phyloP scores from a whole-genome alignment of 2,113 vertebrate genomes.

The Prunella himalayana region DNA sequence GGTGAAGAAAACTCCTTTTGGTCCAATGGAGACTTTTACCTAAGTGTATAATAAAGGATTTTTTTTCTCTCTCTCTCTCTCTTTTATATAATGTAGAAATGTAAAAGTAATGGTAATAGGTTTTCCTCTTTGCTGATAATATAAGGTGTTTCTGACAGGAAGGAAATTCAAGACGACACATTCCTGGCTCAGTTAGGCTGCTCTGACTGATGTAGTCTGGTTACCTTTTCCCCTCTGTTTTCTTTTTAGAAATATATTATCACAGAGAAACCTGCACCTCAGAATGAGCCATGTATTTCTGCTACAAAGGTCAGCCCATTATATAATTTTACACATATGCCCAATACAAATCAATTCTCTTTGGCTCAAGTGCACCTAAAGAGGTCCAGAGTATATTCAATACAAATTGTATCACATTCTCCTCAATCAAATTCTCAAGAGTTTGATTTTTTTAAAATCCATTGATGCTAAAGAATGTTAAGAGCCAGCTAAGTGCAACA shows the following conservation, averaged over 20 bases:
- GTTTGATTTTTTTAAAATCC: background rate
- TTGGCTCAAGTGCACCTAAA: background rate
- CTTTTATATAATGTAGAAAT: slow-evolving; percentile 21
- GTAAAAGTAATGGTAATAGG: background rate
- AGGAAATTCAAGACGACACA: slow-evolving; percentile 5
- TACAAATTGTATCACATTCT: slow-evolving; percentile 3
- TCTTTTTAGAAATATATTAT: slow-evolving; percentile 33
- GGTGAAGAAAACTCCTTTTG: slow-evolving; percentile 19
- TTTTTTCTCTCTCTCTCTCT: background rate
- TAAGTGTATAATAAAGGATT: background rate
- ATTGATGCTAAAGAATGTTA: background rate
- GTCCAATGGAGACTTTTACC: background rate
- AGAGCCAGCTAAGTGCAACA: background rate
- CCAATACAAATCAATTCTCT: slow-evolving; percentile 17
- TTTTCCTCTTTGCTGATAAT: slow-evolving; percentile 35
- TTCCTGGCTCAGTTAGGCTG: slow-evolving; percentile 23
- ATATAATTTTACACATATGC: slow-evolving; percentile 31
- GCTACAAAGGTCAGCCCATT: slow-evolving; percentile 34
- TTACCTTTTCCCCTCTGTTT: slow-evolving; percentile 15
- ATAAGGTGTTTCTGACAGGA: slow-evolving; percentile 9
- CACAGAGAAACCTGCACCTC: slow-evolving; percentile 25
- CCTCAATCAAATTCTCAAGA: background rate
- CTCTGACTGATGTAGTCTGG: slow-evolving; percentile 16
- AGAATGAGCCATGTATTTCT: slow-evolving; percentile 13
- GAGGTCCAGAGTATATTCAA: background rate